Conservation (phyloP, 2,888 invertebrate genomes). For the Agonum fuliginosum region DNA sequence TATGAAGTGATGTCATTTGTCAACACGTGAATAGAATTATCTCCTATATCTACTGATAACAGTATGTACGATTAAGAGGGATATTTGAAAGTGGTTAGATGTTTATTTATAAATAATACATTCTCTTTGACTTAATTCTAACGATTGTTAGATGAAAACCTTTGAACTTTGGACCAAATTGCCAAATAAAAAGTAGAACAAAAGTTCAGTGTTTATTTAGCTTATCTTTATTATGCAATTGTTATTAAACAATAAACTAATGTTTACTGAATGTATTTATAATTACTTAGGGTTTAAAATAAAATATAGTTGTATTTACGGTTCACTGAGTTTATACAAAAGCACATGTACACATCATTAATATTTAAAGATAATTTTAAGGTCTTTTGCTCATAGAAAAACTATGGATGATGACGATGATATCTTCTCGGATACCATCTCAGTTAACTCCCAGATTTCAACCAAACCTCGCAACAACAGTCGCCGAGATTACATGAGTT, state of each 20-base stretch:
- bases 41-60: slow-evolving; percentile 44
- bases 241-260: background rate
- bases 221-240: slow-evolving; percentile 8
- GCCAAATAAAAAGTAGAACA: slow-evolving; percentile 25
- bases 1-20: slow-evolving; percentile 17
- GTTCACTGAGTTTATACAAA: slow-evolving; percentile 3
- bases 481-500: slow-evolving; percentile 71
- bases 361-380: background rate
- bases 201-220: slow-evolving; percentile 29
- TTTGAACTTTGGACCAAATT: slow-evolving; percentile 53
- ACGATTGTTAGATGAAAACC: slow-evolving; percentile 37
- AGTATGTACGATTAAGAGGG: slow-evolving; percentile 9
- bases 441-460: slow-evolving; percentile 68
- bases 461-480: slow-evolving; percentile 65
- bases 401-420: slow-evolving; percentile 68
- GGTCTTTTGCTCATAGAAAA: slow-evolving; percentile 42
- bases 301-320: background rate
- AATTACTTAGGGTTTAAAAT: background rate
- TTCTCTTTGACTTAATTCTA: background rate
- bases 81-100: slow-evolving; percentile 31
- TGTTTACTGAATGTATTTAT: background rate
- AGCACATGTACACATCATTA: background rate
- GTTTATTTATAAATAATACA: slow-evolving; percentile 17
- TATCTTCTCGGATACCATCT: slow-evolving; percentile 71
- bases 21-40: slow-evolving; percentile 4